These are phyloP conservation scores for Petrocephalus microphthalmus DNA, from an alignment of 2,113 vertebrate genomes.

Conservation along the genomic window DNA sequence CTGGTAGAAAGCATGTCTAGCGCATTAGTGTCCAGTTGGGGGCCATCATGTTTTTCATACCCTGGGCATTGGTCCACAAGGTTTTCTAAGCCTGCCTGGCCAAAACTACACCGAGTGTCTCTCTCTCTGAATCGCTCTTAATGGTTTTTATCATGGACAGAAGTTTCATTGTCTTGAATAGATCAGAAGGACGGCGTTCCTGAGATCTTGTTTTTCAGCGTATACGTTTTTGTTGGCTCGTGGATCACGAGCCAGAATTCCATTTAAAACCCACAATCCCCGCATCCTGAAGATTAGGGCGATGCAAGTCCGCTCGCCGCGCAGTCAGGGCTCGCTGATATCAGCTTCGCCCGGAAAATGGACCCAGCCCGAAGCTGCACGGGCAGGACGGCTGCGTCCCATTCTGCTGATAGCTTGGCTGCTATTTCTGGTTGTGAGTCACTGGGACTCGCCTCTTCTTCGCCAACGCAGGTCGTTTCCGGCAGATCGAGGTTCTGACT, in stretches of 20 bases:
- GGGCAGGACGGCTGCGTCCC: background rate
- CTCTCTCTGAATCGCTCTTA: too few relatives aligned
- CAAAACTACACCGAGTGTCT: background rate
- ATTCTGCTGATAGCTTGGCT: background rate
- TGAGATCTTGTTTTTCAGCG: background rate
- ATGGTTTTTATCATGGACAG: background rate
- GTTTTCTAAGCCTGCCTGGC: background rate
- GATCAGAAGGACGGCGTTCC: background rate
- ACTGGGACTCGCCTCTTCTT: background rate
- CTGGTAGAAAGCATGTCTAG: background rate
- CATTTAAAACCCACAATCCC: background rate
- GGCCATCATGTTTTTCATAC: background rate
- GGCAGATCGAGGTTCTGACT: slow-evolving; percentile 93
- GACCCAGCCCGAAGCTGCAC: background rate
- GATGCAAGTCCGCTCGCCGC: background rate
- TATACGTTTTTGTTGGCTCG: background rate
- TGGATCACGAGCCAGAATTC: background rate
- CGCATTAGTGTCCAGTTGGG: background rate
- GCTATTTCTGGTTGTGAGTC: background rate
- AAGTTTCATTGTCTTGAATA: background rate
- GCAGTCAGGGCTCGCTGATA: background rate
- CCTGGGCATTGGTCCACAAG: background rate
- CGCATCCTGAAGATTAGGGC: background rate
- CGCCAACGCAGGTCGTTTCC: slow-evolving; percentile 78
- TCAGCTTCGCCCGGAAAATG: background rate